Evolutionary conservation across 2,797 vertebrate species (phyloP), one percentile per base, ranked within the genome.

Genomic region (Diplodus sargus): DNA sequence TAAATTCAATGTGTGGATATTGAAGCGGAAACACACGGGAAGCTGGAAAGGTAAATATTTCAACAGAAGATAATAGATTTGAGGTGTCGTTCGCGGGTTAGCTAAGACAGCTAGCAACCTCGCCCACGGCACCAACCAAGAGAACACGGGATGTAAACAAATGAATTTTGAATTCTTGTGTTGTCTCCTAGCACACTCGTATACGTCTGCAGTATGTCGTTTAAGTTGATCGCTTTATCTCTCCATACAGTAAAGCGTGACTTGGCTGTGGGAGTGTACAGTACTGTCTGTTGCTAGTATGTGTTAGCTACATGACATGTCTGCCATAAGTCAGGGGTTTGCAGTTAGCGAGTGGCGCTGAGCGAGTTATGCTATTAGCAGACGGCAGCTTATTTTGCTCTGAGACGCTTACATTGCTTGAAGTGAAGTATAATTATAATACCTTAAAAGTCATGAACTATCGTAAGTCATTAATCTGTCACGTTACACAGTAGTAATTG

Each of bases 41-140:
- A 83, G 5, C n/a, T 34, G 13, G 51, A 76, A 74, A 89, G 84
- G 91, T 90, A 85, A 86, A 58, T 80, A 74, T 68, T 69, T 10
- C 11, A 1, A 1, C 8, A 25, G 18, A 54, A 34, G 6, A 73
- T 1, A 12, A 25, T 47, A 34, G 14, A 53, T 70, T 61, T 43
- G 14, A 66, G n/a, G 5, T 75, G 53, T 75, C 45, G 39, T 73
- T 87, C 54, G 52, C 30, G 45, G 64, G 52, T 70, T 70, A 18
- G 78, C 67, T 69, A 67, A 34, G 70, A 68, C 57, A 61, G 79
- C 81, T 79, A 70, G 34, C 60, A 53, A 62, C 59, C 80, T 86
- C 68, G 60, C 74, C 67, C 85, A 77, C 64, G 28, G 22, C 58
- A n/a, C 4, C 13, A 22, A 48, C 13, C 13, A 20, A 43, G 28